Evolutionary conservation across 2,797 vertebrate species (phyloP), one percentile per base, ranked within the genome.

Genomic region (Periparus ater): DNA sequence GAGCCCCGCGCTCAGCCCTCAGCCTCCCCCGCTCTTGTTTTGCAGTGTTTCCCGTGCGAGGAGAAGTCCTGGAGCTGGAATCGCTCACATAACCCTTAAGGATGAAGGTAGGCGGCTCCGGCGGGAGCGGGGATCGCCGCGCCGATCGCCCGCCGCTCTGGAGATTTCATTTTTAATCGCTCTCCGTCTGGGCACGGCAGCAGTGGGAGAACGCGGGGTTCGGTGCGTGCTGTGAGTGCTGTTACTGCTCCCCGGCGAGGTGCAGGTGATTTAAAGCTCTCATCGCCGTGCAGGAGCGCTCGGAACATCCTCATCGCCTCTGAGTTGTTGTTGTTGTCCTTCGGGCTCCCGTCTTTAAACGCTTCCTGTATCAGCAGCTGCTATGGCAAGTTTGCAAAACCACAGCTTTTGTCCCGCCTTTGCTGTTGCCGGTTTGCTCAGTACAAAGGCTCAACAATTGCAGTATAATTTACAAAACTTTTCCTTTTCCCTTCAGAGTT

Each of bases 101-200:
- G 91, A 99, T 99, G 99, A 99, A 99, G 99, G 99, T 99, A 98
- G 98, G 91, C 76, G 13, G 42, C 82, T 75, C 40, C 53, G 80
- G 88, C n/a, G 66, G 61, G 74, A n/a, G 61, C 42, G 40, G 72
- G 65, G 36, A 53, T 17, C 55, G 75, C 66, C 66, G 67, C 45
- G 38, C 14, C 72, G 57, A 14, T 76, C 55, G 48, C 65, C 34
- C 13, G 61, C n/a, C 42, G 72, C 63, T 53, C 51, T 16, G 62
- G 60, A 57, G 16, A 51, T 78, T 77, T 40, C 44, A 2, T 65
- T 79, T 85, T 42, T 48, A 66, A 67, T 87, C 51, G 83, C 68
- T 30, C 34, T 71, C 12, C 22, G 54, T 13, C 58, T 53, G 25
- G 40, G n/a, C 19, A 25, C 77, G 74, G 88, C 90, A 32, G 34